Conservation (phyloP, 2,797 vertebrate species). For the Thunnus albacares region DNA sequence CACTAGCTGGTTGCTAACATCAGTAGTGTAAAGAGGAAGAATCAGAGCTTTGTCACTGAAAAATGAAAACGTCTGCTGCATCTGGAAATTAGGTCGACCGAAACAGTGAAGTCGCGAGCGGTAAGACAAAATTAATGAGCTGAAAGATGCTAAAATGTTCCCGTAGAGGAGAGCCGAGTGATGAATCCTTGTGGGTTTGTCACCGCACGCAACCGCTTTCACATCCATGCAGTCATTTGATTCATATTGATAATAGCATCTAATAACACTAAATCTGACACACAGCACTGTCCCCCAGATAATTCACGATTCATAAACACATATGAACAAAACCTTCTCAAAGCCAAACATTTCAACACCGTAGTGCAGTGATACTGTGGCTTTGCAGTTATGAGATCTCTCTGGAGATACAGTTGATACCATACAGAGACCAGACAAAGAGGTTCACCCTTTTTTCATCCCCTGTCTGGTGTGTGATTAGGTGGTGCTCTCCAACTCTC, state of each 20-base stretch:
- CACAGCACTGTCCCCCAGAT: not conserved
- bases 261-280: constrained; percentile 43
- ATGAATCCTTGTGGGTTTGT: no score
- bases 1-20: no score
- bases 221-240: not conserved
- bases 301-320: constrained; percentile 29
- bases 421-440: constrained; percentile 36
- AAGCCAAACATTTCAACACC: constrained; percentile 1
- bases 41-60: no score
- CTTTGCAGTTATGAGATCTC: constrained; percentile 58
- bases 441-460: constrained; percentile 39
- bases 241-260: not conserved
- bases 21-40: no score
- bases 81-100: no score
- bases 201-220: not conserved
- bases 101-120: not conserved
- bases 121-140: no score
- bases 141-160: no score
- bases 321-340: constrained; percentile 1
- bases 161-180: no score
- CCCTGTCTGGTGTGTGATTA: constrained; percentile 54
- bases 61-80: no score
- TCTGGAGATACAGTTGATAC: constrained; percentile 50
- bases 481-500: constrained; percentile 56
- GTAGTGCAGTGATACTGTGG: not conserved